Base-by-base conservation (phyloP, 2,797 vertebrate species). In the Chiroxiphia lanceolata region DNA sequence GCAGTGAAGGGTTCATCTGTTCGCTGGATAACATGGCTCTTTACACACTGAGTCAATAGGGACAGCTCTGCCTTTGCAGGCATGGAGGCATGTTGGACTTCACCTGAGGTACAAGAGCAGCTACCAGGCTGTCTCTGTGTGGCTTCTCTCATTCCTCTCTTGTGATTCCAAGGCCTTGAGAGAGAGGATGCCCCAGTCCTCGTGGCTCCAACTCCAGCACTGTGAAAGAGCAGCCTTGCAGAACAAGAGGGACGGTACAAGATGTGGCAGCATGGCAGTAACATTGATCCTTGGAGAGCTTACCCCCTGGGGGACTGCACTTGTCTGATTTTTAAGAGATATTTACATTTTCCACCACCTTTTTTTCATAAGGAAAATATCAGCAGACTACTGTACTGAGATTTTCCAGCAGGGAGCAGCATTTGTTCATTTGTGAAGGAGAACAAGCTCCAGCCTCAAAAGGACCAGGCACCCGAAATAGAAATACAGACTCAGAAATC, bases 361-460 rank as follows among this genome's bases (percentile, higher is more conserved):
- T 5, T 10, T 76, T 92, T 85, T 75, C 27, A 0, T 10, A 15
- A 25, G 36, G 22, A 27, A 82, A 91, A 4, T 29, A 51, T 5
- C 33, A 20, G 11, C 64, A 34, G 45, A 23, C 38, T 38, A 36
- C 36, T 0, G 2, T 29, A 20, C 71, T 3, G 25, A 16, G n/a
- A 54, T 11, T 34, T 85, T 93, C 95, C 97, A 97, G 92, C 91
- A 97, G 97, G 72, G 97, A 87, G 97, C 94, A 96, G 97, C 89
- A 96, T 96, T 94, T 89, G 59, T 83, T 92, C 92, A 93, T 83
- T 71, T 90, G 71, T 95, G 85, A 72, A 57, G 51, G 22, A 76
- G 34, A 40, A 14, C 26, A 22, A 8, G 8, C 34, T 50, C 47
- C 29, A 27, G n/a, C 53, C n/a, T 47, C 87, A 48, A 34, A 54